Evolutionary conservation across 2,113 vertebrate genomes (phyloP).

Genomic region (Alosa alosa): DNA sequence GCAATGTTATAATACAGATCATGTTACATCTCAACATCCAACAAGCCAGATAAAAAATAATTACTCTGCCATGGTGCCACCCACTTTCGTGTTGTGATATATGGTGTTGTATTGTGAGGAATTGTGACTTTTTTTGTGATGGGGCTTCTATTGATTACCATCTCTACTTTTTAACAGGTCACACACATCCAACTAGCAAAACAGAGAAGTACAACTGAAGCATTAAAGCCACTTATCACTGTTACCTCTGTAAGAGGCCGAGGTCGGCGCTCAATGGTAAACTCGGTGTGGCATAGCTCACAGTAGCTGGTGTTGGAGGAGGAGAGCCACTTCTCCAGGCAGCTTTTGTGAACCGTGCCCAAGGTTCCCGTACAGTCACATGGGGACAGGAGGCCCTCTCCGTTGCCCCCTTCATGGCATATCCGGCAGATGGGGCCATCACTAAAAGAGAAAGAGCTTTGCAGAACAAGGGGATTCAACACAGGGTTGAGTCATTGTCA

Average conservation of each 20-base stretch:
- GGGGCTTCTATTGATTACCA: too few species aligned
- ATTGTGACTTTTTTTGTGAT: too few species aligned
- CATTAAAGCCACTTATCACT: constrained; percentile 36
- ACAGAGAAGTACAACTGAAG: neutral
- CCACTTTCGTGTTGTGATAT: too few species aligned
- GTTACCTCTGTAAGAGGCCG: constrained; percentile 90
- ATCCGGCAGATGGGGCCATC: constrained; percentile 96
- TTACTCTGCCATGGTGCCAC: too few species aligned
- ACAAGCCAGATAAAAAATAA: too few species aligned
- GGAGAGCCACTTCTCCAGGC: constrained; percentile 94
- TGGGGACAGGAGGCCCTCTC: constrained; percentile 85
- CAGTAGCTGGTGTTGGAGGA: constrained; percentile 98
- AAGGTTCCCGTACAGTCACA: constrained; percentile 91
- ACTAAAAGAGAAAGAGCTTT: constrained; percentile 58
- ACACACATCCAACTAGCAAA: too few species aligned
- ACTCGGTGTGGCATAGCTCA: constrained; percentile 94
- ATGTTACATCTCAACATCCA: too few species aligned
- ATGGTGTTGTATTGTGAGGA: too few species aligned
- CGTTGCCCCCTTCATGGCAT: constrained; percentile 87
- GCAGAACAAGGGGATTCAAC: neutral
- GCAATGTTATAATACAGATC: too few species aligned
- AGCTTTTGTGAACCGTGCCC: constrained; percentile 94
- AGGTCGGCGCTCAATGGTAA: constrained; percentile 87
- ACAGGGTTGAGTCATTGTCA: neutral
- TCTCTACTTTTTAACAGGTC: neutral